phyloP scores from a whole-genome alignment of 2,113 vertebrate species.

The Ursus arctos region DNA sequence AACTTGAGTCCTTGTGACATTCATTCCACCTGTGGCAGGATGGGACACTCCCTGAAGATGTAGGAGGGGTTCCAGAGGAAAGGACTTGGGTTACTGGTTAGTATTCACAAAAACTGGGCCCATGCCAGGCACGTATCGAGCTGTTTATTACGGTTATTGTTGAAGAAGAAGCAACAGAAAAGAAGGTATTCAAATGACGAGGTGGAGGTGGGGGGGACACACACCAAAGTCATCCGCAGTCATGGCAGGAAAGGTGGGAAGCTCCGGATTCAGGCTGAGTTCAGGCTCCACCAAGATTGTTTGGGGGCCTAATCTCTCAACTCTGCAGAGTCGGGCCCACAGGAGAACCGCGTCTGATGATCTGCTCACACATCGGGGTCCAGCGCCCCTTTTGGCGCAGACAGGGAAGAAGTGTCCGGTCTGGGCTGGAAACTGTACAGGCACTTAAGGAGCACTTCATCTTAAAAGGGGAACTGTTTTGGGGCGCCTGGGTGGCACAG shows the following conservation, averaged over 20 bases:
- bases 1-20: rapidly evolving
- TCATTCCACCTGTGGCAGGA: neutral
- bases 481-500: neutral
- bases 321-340: neutral
- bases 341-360: neutral
- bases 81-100: neutral
- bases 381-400: neutral
- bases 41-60: neutral
- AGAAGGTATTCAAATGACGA: constrained; percentile 19
- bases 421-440: constrained; percentile 42
- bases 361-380: neutral
- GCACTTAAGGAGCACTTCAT: constrained; percentile 78
- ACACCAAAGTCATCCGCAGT: constrained; percentile 53
- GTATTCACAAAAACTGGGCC: neutral
- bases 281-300: constrained; percentile 63
- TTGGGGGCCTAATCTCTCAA: constrained; percentile 51
- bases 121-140: neutral
- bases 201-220: neutral
- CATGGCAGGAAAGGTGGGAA: constrained; percentile 1
- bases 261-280: constrained; percentile 64
- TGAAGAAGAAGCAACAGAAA: neutral
- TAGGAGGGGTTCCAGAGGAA: neutral
- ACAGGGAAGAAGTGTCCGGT: neutral
- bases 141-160: neutral
- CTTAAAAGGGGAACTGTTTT: constrained; percentile 74